Evolutionary conservation across 2,113 vertebrate genomes (phyloP).

Genomic region (Pelodiscus sinensis): DNA sequence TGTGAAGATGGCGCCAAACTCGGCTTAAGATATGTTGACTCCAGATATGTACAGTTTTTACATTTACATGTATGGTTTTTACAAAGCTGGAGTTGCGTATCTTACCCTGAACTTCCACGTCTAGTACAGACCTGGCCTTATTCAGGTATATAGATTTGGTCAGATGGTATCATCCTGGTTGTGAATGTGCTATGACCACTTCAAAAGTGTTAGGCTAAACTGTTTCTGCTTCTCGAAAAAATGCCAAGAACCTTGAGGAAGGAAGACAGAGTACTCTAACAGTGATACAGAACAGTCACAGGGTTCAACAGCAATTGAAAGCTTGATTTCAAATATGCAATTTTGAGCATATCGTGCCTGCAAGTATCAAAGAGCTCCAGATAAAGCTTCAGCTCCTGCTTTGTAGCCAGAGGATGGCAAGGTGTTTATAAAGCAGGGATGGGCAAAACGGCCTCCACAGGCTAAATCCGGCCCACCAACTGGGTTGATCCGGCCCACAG

Average conservation of each 20-base stretch:
- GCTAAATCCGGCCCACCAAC: no score
- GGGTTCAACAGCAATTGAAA: not conserved
- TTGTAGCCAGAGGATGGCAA: not conserved
- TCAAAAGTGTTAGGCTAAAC: conserved; percentile 80
- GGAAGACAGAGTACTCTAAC: conserved; percentile 57
- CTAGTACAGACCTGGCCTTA: not conserved
- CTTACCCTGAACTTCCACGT: no score
- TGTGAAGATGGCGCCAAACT: no score
- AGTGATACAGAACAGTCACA: not conserved
- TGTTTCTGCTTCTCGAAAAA: conserved; percentile 77
- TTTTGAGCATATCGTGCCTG: not conserved
- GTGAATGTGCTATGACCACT: conserved; percentile 80
- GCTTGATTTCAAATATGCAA: not conserved
- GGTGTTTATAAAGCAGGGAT: not conserved
- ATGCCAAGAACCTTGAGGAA: conserved; percentile 71
- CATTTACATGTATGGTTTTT: no score
- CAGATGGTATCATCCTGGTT: conserved; percentile 80
- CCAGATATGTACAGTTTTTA: no score
- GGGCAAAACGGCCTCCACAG: no score
- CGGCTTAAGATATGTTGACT: no score
- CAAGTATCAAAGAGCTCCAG: not conserved
- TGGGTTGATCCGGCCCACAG: no score
- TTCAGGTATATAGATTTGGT: conserved; percentile 80
- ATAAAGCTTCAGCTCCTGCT: not conserved
- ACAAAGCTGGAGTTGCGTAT: no score